A percentile compares a stretch with the other conserved stretches of the same genome.
Conservation (phyloP, 2,797 vertebrate species). For the Dipus sagitta region DNA sequence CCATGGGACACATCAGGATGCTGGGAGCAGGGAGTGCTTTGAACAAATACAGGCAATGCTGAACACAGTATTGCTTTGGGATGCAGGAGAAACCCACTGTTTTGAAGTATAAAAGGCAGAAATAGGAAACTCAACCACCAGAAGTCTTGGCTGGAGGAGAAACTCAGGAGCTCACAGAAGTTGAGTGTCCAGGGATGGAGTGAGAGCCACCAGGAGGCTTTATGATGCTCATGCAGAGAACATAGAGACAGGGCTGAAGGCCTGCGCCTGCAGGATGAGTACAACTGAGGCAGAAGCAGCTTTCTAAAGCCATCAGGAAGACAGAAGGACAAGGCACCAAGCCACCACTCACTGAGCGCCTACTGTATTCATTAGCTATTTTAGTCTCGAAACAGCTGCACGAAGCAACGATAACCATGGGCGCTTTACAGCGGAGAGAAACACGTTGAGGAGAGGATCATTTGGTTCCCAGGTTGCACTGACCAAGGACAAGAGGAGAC, state of each 20-base stretch:
- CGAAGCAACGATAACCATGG: fast-evolving
- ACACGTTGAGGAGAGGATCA: fast-evolving
- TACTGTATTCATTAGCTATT: neutral
- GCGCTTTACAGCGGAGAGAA: neutral
- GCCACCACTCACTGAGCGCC: neutral
- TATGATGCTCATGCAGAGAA: neutral
- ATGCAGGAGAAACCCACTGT: no score
- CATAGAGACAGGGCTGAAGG: neutral
- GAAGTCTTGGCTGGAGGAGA: neutral
- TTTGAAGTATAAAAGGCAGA: neutral
- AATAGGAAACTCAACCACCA: neutral
- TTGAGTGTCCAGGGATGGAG: fast-evolving
- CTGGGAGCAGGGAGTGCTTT: neutral
- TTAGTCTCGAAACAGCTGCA: neutral
- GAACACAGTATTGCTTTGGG: neutral
- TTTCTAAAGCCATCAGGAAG: neutral
- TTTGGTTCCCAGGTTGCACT: neutral
- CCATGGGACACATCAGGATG: neutral
- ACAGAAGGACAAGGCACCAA: fast-evolving
- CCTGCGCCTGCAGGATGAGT: neutral
- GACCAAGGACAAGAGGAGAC: neutral
- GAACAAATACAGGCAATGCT: neutral
- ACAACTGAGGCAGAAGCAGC: neutral
- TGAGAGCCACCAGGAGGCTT: neutral
- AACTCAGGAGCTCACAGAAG: neutral